Evolutionary conservation across 2,113 vertebrate genomes (phyloP), one percentile per base, ranked within the genome.

Genomic region (Sciurus niger): DNA sequence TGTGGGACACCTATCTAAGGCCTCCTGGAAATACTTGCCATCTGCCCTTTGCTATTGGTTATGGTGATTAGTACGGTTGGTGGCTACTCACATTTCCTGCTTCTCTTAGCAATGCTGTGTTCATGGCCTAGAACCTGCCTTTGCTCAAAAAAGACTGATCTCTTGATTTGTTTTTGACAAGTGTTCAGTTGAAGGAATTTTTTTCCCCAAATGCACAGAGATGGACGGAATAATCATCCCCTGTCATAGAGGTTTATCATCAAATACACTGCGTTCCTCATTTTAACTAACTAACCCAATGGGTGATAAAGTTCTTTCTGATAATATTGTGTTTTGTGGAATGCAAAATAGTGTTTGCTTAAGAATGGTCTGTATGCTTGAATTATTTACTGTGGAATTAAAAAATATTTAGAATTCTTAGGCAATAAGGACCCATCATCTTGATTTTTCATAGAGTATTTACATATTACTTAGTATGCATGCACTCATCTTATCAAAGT

Each of bases 91-190:
- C 22, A 60, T 74, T 65, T 89, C 74, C 46, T 78, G 80, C 58
- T 83, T 86, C 86, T 73, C 55, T 95, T 68, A 76, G 84, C 70
- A 85, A 25, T 4, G 6, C 40, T 83, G 11, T 0, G 0, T 88
- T 78, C 60, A 17, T 43, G 55, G 78, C 48, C 85, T 55, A n/a
- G 73, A 92, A 46, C 22, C 63, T 68, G 55, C n/a, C 14, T 90
- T 96, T 79, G 84, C 55, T 91, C 46, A 68, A 1, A 60, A 93
- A 89, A 67, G 20, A 51, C 37, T 28, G 53, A 86, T 79, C 11
- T 93, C 58, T 95, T 84, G 40, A 46, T 92, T 82, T 84, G 18
- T 18, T 96, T 93, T 91, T 86, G 22, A 65, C 12, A 84, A 93
- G 48, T 92, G 51, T 46, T 20, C 55, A 32, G 20, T 22, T 73